Base-by-base conservation (phyloP, 2,113 vertebrate genomes). In the Pelodiscus sinensis region DNA sequence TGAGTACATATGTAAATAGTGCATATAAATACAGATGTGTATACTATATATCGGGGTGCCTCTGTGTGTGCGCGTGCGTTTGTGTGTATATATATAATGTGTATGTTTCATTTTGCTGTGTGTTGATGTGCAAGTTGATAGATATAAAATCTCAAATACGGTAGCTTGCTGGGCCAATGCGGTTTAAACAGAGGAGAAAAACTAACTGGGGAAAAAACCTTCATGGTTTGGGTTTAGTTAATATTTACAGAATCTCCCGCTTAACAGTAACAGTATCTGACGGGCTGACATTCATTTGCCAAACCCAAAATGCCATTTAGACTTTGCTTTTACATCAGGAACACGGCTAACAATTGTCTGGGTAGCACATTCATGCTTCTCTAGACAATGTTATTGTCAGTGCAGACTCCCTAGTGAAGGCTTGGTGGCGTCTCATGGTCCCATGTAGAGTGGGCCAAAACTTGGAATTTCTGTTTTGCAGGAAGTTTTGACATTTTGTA, bases 391-490 rank as follows among this genome's bases (percentile, higher is more conserved):
- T 44, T 87, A 31, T 87, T 38, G 27, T 25, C 19, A 73, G 35
- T 82, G 56, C n/a, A 90, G 31, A 86, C 87, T n/a, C n/a, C 9
- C 27, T 16, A 29, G 35, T 27, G 4, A 21, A 51, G 24, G 73
- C 35, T n/a, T 65, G 57, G 81, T 55, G 79, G 38, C 93, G 60
- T 95, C 94, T 91, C 82, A 71, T 55, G 85, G 79, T 35, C 38
- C 71, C 31, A 9, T 71, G 65, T 35, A 35, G n/a, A 10, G 18
- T 35, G 65, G n/a, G 16, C 21, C 65, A 71, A 71, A 35, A 71
- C 16, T 71, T 71, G n/a, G 65, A 71, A 35, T 71, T 71, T 68
- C 62, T 9, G n/a, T 35, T 71, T 71, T 21, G n/a, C 65, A 35
- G n/a, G 65, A 71, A 35, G 35, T 71, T 8, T 68, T 35, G 65